Base-by-base conservation (phyloP, 2,888 invertebrate species). In the Ormyrus labotus region DNA sequence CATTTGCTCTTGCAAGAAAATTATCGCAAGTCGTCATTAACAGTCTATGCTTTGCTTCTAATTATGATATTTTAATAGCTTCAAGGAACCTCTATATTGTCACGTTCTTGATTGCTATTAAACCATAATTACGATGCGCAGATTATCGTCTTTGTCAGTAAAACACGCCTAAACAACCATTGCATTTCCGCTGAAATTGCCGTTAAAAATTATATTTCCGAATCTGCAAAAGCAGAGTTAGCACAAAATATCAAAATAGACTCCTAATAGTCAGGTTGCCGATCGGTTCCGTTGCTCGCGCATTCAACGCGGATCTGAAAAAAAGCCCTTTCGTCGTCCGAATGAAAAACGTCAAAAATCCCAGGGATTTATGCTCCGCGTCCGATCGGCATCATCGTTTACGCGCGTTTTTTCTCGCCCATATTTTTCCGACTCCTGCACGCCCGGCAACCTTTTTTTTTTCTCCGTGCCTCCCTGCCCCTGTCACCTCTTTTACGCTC, bases 261-360 rank as follows among this genome's bases (percentile, higher is more conserved):
- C 5, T 63, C 19, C 9, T 2, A 48, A 72, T 47, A 55, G n/a
- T 0, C 69, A 70, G 7, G 47, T 71, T 19, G 13, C 48, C 13
- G 47, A 53, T 34, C 34, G 34, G 71, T 70, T 61, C 10, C 2
- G 50, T 34, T 34, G 34, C 34, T 34, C 34, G 57, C 45, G 19
- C 53, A 47, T 67, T 5, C 19, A 7, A 7, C n/a, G 4, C 13
- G 45, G 13, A 64, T 45, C 67, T 61, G 9, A 34, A 64, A 76
- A 51, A 58, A 34, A 70, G 70, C 45, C 4, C 11, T 71, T 65
- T 67, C 6, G 48, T 9, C 19, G 65, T n/a, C 9, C 45, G 51
- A 5, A 50, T 45, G 65, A 5, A 63, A 78, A 79, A 74, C 51
- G 63, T 73, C 68, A 47, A 68, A 78, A 64, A 57, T 53, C 34